phyloP scores from a whole-genome alignment of 2,113 vertebrate genomes.

The Xiphias gladius region DNA sequence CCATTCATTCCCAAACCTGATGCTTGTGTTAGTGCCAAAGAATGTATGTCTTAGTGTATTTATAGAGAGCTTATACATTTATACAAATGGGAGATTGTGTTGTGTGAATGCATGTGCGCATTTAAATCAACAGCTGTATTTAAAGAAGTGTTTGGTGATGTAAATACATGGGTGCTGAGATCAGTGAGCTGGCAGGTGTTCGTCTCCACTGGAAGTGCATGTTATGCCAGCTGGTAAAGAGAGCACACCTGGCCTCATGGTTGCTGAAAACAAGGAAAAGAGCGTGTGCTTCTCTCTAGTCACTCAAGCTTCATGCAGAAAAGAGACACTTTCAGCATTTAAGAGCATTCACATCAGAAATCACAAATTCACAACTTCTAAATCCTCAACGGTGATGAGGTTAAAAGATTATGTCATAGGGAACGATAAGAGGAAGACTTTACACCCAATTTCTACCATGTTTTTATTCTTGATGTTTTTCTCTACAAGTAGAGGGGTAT shows the following conservation, averaged over 20 bases:
- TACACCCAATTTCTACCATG: not conserved
- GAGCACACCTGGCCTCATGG: constrained; percentile 28
- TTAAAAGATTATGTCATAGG: constrained; percentile 16
- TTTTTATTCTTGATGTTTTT: constrained; percentile 1
- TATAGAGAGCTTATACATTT: not conserved
- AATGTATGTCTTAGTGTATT: not conserved
- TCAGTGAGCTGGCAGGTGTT: constrained; percentile 63
- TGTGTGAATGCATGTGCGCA: not conserved
- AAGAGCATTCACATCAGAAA: constrained; percentile 36
- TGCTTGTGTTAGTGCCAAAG: not conserved
- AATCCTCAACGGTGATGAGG: constrained; percentile 27
- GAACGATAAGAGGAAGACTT: constrained; percentile 16
- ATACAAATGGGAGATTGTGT: not conserved
- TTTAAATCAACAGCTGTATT: constrained; percentile 20
- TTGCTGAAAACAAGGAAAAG: constrained; percentile 43
- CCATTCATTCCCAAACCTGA: constrained; percentile 24
- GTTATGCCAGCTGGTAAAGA: constrained; percentile 39
- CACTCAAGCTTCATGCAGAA: constrained; percentile 43
- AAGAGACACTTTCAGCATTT: constrained; percentile 43
- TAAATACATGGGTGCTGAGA: constrained; percentile 34
- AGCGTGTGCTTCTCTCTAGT: constrained; percentile 13
- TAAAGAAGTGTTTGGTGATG: constrained; percentile 24
- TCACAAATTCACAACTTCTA: constrained; percentile 28
- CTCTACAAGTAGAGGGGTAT: not conserved
- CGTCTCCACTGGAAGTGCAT: constrained; percentile 45